These are phyloP conservation scores for Ornithorhynchus anatinus DNA, from an alignment of 2,113 vertebrate genomes.

Conservation along the genomic window DNA sequence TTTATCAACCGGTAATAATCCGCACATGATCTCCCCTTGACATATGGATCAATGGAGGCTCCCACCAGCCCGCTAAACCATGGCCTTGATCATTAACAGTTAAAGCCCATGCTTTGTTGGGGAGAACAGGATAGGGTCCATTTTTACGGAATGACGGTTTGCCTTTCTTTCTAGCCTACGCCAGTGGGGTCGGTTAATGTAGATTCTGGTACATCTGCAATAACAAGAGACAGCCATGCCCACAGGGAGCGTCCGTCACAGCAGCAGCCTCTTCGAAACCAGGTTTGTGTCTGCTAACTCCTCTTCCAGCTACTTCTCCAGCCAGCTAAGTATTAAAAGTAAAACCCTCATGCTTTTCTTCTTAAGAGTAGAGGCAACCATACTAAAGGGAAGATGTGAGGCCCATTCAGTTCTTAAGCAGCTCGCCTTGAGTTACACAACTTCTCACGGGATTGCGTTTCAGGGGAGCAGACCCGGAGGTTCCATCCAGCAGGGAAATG, in stretches of 20 bases:
- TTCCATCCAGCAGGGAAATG: not conserved
- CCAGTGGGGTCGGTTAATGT: conserved; percentile 93
- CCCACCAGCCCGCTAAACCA: too few species aligned
- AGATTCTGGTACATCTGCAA: conserved; percentile 89
- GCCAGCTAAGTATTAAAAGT: not conserved
- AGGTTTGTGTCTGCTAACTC: conserved; percentile 71
- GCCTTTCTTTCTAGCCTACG: conserved; percentile 82
- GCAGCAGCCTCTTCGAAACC: conserved; percentile 89
- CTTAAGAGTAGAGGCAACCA: not conserved
- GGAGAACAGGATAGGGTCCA: not conserved
- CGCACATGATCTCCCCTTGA: too few species aligned
- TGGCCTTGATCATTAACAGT: too few species aligned
- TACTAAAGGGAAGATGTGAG: not conserved
- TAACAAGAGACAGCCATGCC: conserved; percentile 89
- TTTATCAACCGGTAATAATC: too few species aligned
- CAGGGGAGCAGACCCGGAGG: not conserved
- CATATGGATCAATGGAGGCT: too few species aligned
- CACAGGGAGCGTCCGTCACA: conserved; percentile 91
- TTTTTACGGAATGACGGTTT: conserved; percentile 1
- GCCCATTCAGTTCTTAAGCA: accelerated
- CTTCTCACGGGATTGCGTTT: not conserved
- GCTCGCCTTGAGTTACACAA: not conserved
- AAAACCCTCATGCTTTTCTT: not conserved
- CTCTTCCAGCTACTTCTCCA: not conserved
- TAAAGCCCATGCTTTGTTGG: too few species aligned